phyloP scores from a whole-genome alignment of 2,113 vertebrate species.

The Empidonax traillii region DNA sequence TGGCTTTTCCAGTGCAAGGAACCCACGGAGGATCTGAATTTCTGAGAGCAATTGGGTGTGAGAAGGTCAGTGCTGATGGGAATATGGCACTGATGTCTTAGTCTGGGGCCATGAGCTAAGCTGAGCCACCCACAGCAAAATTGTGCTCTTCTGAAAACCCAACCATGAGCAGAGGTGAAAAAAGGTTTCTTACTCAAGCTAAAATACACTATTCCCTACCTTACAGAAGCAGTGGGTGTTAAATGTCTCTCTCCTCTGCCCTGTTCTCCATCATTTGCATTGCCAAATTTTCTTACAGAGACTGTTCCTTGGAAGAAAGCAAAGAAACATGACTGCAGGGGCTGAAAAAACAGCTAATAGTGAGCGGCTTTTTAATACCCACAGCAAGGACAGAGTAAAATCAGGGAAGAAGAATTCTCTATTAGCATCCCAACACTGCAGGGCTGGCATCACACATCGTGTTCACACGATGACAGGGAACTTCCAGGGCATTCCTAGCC shows the following conservation, averaged over 20 bases:
- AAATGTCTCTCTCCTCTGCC: background rate
- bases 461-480: background rate
- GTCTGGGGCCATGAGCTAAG: background rate
- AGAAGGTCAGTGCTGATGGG: background rate
- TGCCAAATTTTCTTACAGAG: background rate
- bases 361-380: background rate
- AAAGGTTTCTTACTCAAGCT: background rate
- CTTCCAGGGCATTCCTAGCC: background rate
- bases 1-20: background rate
- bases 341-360: background rate
- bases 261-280: background rate
- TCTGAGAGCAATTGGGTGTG: background rate
- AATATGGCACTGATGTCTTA: background rate
- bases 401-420: background rate
- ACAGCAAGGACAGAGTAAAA: background rate
- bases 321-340: background rate
- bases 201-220: background rate
- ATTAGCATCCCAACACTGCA: background rate
- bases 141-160: background rate
- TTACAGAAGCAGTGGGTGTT: background rate
- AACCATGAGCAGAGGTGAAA: background rate
- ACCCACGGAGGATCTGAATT: background rate
- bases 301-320: background rate
- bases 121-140: background rate
- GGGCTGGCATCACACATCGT: accelerated